Conservation (phyloP, 1,140 invertebrate species). For the Hylaeus volcanicus region DNA sequence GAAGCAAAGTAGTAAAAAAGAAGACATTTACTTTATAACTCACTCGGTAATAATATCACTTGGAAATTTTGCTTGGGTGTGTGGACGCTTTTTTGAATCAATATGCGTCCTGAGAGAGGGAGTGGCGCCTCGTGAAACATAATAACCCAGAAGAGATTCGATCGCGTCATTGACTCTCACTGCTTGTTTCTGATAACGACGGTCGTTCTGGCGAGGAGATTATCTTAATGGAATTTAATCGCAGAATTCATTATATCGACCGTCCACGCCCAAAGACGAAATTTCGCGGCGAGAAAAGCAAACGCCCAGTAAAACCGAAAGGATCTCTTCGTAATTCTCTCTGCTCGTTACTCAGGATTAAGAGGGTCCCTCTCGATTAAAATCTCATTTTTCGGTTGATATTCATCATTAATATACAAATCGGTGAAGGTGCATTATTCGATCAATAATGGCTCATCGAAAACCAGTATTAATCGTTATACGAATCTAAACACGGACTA, state of each 20-base stretch:
- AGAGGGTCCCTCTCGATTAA: neutral
- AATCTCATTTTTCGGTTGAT: too few relatives aligned
- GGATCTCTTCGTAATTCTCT: neutral
- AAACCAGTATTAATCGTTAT: too few relatives aligned
- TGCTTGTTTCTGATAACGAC: slow-evolving; percentile 52
- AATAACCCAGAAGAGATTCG: slow-evolving; percentile 56
- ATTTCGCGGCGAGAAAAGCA: slow-evolving; percentile 15
- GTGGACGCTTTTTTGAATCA: too few relatives aligned
- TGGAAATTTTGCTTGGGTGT: too few relatives aligned
- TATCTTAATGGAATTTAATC: slow-evolving; percentile 63
- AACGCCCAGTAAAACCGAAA: too few relatives aligned
- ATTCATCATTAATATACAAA: too few relatives aligned
- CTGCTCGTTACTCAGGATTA: slow-evolving; percentile 5
- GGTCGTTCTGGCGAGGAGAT: slow-evolving; percentile 38
- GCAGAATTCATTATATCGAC: slow-evolving; percentile 46
- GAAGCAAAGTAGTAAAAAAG: too few relatives aligned
- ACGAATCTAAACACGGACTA: too few relatives aligned
- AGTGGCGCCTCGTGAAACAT: slow-evolving; percentile 33
- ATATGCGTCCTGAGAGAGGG: neutral
- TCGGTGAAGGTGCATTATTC: too few relatives aligned
- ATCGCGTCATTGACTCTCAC: slow-evolving; percentile 34
- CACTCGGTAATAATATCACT: too few relatives aligned
- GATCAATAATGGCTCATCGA: too few relatives aligned
- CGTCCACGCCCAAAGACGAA: slow-evolving; percentile 25
- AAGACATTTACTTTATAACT: too few relatives aligned